Evolutionary conservation across 2,113 vertebrate genomes (phyloP).

Genomic region (Chloebia gouldiae): DNA sequence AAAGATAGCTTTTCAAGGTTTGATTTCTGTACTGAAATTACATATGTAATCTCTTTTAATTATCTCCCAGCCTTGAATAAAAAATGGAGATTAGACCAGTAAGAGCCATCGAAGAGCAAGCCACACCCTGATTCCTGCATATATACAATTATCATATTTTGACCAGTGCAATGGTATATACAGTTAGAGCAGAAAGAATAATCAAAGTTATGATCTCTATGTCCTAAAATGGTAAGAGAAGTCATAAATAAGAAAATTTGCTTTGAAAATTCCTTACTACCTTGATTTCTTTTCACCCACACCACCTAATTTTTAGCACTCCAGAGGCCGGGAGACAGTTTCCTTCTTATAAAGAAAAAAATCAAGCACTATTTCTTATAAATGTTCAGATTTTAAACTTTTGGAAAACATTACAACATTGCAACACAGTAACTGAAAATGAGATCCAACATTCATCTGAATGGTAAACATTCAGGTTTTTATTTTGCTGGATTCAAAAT

Average conservation of each 20-base stretch:
- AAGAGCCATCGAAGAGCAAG: neutral
- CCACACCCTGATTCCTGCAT: neutral
- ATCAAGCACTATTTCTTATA: neutral
- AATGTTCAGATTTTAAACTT: neutral
- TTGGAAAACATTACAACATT: neutral
- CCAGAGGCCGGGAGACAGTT: neutral
- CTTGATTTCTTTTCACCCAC: neutral
- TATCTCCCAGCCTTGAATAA: neutral
- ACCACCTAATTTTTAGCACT: accelerated
- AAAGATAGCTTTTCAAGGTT: neutral
- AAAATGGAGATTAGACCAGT: neutral
- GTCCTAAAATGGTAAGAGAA: neutral
- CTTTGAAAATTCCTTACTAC: neutral
- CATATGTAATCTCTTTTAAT: neutral
- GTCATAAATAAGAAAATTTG: neutral
- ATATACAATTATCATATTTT: neutral
- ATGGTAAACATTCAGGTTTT: neutral
- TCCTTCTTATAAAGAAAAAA: neutral
- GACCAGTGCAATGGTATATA: neutral
- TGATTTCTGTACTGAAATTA: neutral
- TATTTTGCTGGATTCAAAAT: neutral
- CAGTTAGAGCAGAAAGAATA: neutral
- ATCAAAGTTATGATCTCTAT: neutral
- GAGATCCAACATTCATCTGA: neutral
- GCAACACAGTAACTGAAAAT: neutral